Conservation (phyloP, 2,113 vertebrate genomes). For the Beaufortia kweichowensis region DNA sequence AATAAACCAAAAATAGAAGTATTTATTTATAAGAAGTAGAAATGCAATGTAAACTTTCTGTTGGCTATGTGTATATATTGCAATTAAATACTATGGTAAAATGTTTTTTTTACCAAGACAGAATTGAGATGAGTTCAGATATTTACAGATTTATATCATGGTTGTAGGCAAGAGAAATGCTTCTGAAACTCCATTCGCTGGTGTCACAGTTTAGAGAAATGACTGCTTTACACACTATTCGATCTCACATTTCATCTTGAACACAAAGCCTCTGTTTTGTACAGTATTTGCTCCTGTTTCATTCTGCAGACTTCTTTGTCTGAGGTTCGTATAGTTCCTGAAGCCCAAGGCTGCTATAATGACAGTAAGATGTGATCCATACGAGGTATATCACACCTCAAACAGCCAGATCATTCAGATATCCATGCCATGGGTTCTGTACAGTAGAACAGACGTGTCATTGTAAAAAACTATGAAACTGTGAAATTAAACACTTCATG, state of each 20-base stretch:
- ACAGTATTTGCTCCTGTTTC: background rate
- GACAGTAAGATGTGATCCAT: background rate
- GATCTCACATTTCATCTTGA: no score
- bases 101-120: background rate
- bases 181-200: background rate
- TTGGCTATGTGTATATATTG: no score
- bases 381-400: no score
- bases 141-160: no score
- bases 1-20: background rate
- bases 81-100: no score
- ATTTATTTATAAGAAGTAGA: no score
- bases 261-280: no score
- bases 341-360: background rate
- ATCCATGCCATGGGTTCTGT: background rate
- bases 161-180: no score
- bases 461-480: background rate
- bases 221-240: background rate
- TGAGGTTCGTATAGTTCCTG: background rate
- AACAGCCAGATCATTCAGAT: background rate
- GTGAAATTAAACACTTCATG: background rate
- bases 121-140: background rate
- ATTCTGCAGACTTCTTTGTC: background rate
- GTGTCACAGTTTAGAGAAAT: no score
- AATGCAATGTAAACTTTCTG: no score
- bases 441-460: background rate